Base-by-base conservation (phyloP, 2,113 vertebrate species). In the Dasyurus viverrinus region DNA sequence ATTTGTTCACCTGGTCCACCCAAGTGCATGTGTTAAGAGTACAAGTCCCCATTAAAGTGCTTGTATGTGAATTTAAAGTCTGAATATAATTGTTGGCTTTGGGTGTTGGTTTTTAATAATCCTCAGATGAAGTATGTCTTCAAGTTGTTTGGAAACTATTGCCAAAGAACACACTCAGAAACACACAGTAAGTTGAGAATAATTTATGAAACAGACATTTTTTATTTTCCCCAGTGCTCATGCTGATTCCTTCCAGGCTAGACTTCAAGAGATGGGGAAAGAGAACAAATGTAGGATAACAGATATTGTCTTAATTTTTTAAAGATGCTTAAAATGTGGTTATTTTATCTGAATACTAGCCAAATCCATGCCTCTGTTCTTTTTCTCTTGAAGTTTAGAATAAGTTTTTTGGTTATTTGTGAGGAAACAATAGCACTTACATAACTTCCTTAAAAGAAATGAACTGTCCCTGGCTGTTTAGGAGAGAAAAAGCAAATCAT, bases 71-170 rank as follows among this genome's bases (percentile, higher is more conserved):
- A 36, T 89, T 52, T 76, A 53, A 92, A 94, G 90, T 76, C 14
- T 89, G 1, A 54, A 93, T 42, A 90, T 23, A 90, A 8, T 22
- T 84, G 0, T 84, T 7, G 6, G 16, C 16, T 84, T 84, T 84
- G 22, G n/a, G n/a, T 84, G 42, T 84, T 84, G 68, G 5, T 42
- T 42, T 84, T 84, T 42, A 84, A 84, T 42, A 84, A 76, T 93
- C 94, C 93, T 36, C 92, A 48, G 93, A 93, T 96, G 55, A 97
- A 96, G 53, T 60, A 36, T 47, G 24, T 48, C 93, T 92, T 93
- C 8, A 6, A 90, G 89, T 96, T 93, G 93, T 95, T 97, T 93
- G 22, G 25, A 92, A 42, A 93, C 25, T n/a, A 90, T 54, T 95
- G 42, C n/a, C 46, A 91, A 93, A 54, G 91, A 14, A 93, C 91